phyloP scores from a whole-genome alignment of 2,113 vertebrate species.

The Petromus typicus region DNA sequence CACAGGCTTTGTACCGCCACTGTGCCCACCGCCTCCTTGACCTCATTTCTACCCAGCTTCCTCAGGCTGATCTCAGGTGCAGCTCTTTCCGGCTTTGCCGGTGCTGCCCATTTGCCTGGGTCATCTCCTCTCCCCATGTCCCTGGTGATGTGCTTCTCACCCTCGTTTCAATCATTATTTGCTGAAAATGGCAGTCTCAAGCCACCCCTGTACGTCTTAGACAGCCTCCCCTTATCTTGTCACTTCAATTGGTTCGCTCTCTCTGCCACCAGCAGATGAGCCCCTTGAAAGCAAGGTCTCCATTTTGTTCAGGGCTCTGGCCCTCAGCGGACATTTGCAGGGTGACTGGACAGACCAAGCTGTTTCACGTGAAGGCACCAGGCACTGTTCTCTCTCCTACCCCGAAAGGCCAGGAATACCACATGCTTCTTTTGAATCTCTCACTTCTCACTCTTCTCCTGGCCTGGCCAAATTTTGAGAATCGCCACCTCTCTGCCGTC shows the following conservation, averaged over 20 bases:
- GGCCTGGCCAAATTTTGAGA: background rate
- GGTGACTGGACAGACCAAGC: background rate
- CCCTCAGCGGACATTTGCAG: background rate
- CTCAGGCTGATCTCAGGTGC: background rate
- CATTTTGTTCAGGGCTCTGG: background rate
- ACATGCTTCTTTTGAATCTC: background rate
- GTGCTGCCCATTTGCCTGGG: no score
- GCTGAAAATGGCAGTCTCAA: background rate
- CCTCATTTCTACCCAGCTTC: background rate
- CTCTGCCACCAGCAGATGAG: fast-evolving
- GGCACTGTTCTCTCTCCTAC: background rate
- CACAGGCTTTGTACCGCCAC: fast-evolving
- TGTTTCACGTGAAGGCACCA: background rate
- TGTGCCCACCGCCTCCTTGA: background rate
- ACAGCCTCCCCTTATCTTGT: background rate
- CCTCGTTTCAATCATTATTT: background rate
- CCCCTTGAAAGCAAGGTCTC: background rate
- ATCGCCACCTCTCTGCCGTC: background rate
- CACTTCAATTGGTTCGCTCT: background rate
- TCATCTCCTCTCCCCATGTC: no score
- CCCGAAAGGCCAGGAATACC: background rate
- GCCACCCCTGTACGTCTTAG: background rate
- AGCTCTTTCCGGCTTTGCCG: background rate
- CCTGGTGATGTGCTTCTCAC: background rate
- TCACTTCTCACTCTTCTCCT: background rate